A percentile compares a stretch with the other conserved stretches of the same genome.
Evolutionary conservation across 2,888 invertebrate genomes (phyloP).

Genomic region (Craniophora ligustri): DNA sequence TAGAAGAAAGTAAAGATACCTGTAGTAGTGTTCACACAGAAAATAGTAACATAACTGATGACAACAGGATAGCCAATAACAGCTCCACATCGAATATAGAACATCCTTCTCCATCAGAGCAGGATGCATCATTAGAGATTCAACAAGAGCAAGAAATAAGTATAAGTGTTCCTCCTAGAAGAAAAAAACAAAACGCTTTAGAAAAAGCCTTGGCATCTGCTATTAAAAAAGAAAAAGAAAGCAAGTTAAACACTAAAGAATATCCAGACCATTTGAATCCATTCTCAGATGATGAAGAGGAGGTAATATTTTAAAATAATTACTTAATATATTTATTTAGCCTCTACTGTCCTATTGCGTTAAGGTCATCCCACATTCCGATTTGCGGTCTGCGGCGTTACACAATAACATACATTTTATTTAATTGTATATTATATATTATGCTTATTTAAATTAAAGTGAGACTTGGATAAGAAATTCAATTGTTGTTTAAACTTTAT

Average conservation of each 20-base stretch:
- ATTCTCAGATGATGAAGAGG: constrained; percentile 91
- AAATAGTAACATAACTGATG: constrained; percentile 79
- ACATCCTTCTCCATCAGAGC: constrained; percentile 43
- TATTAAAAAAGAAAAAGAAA: constrained; percentile 49
- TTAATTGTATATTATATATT: no score
- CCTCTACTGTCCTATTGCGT: not conserved
- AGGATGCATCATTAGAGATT: constrained; percentile 45
- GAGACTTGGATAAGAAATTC: no score
- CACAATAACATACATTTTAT: no score
- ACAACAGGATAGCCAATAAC: constrained; percentile 75
- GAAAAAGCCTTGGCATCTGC: constrained; percentile 58
- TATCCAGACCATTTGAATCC: constrained; percentile 96
- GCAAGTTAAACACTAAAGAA: constrained; percentile 55
- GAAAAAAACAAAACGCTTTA: constrained; percentile 71
- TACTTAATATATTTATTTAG: not conserved
- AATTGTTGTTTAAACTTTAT: not conserved
- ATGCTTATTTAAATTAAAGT: no score
- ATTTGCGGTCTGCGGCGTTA: no score
- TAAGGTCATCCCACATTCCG: not conserved
- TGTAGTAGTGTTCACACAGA: constrained; percentile 56
- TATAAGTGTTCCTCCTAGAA: constrained; percentile 82
- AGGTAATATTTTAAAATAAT: constrained; percentile 53
- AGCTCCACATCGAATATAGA: constrained; percentile 49
- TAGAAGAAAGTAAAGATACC: constrained; percentile 46
- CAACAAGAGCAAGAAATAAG: constrained; percentile 67